A percentile compares a stretch with the other conserved stretches of the same genome.
phyloP scores from a whole-genome alignment of 2,888 invertebrate genomes.

The Aleiodes testaceus region DNA sequence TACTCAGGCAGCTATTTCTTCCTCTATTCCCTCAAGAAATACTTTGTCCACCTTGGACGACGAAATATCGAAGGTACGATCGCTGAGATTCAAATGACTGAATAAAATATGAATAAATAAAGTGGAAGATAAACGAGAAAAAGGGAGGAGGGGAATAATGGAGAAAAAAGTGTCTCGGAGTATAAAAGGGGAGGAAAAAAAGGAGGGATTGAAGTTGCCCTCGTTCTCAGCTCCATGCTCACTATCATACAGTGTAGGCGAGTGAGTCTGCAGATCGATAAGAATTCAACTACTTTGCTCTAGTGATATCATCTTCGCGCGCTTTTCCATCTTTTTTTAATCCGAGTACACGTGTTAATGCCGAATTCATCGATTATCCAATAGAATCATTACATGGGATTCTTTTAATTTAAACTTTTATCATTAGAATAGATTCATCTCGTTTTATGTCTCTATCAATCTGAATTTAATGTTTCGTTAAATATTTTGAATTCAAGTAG shows the following conservation, averaged over 20 bases:
- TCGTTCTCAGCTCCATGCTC: slow-evolving; percentile 11
- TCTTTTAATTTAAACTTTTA: too few relatives aligned
- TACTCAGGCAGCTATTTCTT: slow-evolving; percentile 10
- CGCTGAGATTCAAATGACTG: slow-evolving; percentile 12
- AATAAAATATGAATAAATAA: neutral
- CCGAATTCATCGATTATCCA: too few relatives aligned
- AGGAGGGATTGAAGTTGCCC: slow-evolving; percentile 13
- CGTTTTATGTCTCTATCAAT: neutral
- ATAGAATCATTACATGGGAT: too few relatives aligned
- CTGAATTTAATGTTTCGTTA: too few relatives aligned
- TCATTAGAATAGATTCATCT: neutral
- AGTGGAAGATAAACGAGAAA: neutral
- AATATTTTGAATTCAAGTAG: too few relatives aligned
- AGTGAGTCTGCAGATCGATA: slow-evolving; percentile 32
- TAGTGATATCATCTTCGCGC: slow-evolving; percentile 11
- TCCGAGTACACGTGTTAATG: too few relatives aligned
- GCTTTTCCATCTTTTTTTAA: neutral
- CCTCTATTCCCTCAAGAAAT: neutral
- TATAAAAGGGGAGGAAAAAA: neutral
- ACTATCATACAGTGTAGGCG: slow-evolving; percentile 18
- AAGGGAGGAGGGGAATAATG: neutral
- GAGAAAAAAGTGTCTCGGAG: neutral
- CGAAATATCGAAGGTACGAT: slow-evolving; percentile 1
- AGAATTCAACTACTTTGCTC: slow-evolving; percentile 26
- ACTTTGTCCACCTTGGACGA: slow-evolving; percentile 10